Evolutionary conservation across 2,113 vertebrate species (phyloP), one percentile per base, ranked within the genome.

Genomic region (Passer montanus): DNA sequence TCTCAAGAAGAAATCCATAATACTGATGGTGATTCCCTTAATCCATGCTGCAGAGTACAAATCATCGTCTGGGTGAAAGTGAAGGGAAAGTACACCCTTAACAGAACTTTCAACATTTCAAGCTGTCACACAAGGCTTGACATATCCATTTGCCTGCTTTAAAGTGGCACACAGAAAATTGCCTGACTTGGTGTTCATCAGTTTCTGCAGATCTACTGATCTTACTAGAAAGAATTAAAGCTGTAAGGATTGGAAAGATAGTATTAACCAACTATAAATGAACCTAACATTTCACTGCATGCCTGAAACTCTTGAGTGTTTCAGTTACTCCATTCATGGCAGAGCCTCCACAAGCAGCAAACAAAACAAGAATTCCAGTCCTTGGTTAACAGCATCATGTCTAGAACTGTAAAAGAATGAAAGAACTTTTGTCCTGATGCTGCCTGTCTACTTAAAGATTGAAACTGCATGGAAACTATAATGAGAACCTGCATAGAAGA

Each of bases 391-490:
- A 43, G n/a, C 5, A 28, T 13, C 50, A 74, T 26, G 53, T 59
- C 70, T 55, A 17, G 16, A 88, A 75, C 33, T 47, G 17, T 35
- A 35, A 72, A 69, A 84, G 50, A 70, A 67, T 27, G 6, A 66
- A 67, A 94, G 26, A 80, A 73, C 31, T 79, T 87, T 49, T 76
- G 75, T 35, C 37, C 33, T 44, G 27, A 35, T 66, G 52, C 70
- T 7, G 3, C n/a, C 64, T 0, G 0, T 67, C 37, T 7, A 18
- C 16, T 13, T 44, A 22, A 7, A 35, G 44, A 56, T 33, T 20
- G 9, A 67, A 89, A 79, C 37, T 23, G 35, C 35, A 37, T 37
- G 35, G 35, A 37, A 37, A 37, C 35, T 37, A 37, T 37, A 37
- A 37, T 37, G 35, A 37, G 49, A 47, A 81, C 67, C 21, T 63